A percentile compares a stretch with the other conserved stretches of the same genome.
Evolutionary conservation across 2,888 invertebrate genomes (phyloP).

Genomic region (Spodoptera picta): DNA sequence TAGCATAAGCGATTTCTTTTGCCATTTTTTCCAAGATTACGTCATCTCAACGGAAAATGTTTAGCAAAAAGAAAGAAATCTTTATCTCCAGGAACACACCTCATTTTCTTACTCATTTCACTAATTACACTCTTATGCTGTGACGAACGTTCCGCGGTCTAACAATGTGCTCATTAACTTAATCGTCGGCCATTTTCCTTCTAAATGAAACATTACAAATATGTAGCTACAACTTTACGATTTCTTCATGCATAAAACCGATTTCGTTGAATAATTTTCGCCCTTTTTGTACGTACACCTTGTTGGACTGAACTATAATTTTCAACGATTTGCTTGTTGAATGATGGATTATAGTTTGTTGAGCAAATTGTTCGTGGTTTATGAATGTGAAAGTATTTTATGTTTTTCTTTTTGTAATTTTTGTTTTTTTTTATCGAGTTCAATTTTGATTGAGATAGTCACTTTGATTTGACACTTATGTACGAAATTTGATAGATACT

Average conservation of each 20-base stretch:
- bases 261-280: conserved; percentile 57
- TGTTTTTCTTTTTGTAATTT: too few relatives aligned
- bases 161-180: conserved; percentile 74
- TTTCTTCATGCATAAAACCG: conserved; percentile 63
- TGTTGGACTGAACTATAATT: conserved; percentile 28
- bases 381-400: not conserved
- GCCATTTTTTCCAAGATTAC: not conserved
- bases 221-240: conserved; percentile 54
- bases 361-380: not conserved
- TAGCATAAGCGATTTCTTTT: too few relatives aligned
- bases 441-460: too few relatives aligned
- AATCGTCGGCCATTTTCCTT: conserved; percentile 71
- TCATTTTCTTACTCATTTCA: conserved; percentile 56
- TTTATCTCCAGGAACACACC: conserved; percentile 43
- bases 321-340: conserved; percentile 23
- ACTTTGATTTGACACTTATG: too few relatives aligned
- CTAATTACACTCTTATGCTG: conserved; percentile 61
- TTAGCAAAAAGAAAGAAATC: conserved; percentile 47
- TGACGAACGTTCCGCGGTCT: conserved; percentile 56
- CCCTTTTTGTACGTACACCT: conserved; percentile 43
- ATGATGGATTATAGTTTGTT: conserved; percentile 23
- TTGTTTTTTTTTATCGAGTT: too few relatives aligned
- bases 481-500: too few relatives aligned
- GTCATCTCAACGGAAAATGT: conserved; percentile 11
- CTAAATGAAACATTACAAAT: conserved; percentile 73